Evolutionary conservation across 2,888 invertebrate genomes (phyloP).

Genomic region (Machimus rusticus): DNA sequence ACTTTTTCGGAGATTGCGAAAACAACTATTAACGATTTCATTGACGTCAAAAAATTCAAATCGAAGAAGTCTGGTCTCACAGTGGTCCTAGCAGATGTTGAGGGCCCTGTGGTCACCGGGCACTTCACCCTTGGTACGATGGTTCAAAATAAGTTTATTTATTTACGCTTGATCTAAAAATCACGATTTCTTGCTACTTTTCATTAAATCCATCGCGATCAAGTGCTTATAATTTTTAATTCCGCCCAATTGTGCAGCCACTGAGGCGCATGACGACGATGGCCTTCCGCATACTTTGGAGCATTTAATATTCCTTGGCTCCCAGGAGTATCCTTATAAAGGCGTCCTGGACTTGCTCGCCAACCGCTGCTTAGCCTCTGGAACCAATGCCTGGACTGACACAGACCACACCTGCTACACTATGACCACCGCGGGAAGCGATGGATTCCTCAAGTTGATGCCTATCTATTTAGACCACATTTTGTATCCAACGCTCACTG

Average conservation of each 20-base stretch:
- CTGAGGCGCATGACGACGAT: slow-evolving; percentile 90
- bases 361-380: slow-evolving; percentile 87
- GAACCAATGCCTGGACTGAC: slow-evolving; percentile 91
- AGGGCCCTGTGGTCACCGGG: slow-evolving; percentile 90
- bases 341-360: slow-evolving; percentile 88
- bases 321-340: slow-evolving; percentile 88
- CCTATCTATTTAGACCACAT: slow-evolving; percentile 93
- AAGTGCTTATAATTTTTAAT: background rate
- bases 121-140: slow-evolving; percentile 83
- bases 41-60: slow-evolving; percentile 82
- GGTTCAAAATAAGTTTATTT: background rate
- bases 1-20: slow-evolving; percentile 53
- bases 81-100: slow-evolving; percentile 84
- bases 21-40: slow-evolving; percentile 73
- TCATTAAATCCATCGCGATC: background rate
- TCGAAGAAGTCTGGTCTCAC: slow-evolving; percentile 81
- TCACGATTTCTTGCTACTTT: background rate
- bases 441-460: slow-evolving; percentile 86
- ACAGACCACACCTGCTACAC: slow-evolving; percentile 90
- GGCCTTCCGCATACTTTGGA: slow-evolving; percentile 93
- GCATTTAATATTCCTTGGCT: slow-evolving; percentile 90
- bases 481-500: slow-evolving; percentile 80
- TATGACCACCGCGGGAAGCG: slow-evolving; percentile 84
- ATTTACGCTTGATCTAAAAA: background rate
- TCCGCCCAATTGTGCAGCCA: slow-evolving; percentile 69